Evolutionary conservation across 2,888 invertebrate genomes (phyloP).

Genomic region (Mylabris sibirica): DNA sequence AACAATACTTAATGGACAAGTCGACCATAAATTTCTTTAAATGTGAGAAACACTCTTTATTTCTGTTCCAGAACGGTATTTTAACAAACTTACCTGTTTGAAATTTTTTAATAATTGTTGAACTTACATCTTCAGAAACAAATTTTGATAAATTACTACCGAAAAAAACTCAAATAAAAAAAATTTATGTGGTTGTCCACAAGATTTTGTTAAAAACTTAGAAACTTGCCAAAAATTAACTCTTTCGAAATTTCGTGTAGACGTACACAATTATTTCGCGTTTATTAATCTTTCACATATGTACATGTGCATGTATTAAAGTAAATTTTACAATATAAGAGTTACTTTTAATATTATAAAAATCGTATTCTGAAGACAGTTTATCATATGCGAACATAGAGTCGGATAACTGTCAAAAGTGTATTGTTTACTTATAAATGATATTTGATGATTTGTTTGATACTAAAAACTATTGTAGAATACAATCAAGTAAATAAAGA

Average conservation of each 20-base stretch:
- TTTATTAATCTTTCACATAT: too few species aligned
- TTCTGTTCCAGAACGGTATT: background rate
- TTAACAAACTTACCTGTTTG: background rate
- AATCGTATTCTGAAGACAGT: background rate
- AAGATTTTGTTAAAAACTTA: background rate
- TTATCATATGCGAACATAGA: too few species aligned
- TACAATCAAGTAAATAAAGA: too few species aligned
- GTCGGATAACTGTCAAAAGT: too few species aligned
- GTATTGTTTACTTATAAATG: too few species aligned
- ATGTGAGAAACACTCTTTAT: background rate
- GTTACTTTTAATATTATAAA: background rate
- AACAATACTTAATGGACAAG: background rate
- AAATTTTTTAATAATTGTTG: background rate
- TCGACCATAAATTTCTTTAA: background rate
- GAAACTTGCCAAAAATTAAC: background rate
- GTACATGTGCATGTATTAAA: too few species aligned
- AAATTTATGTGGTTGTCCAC: background rate
- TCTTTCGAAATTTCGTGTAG: background rate
- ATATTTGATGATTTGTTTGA: too few species aligned
- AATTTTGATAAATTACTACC: background rate
- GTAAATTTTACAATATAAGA: too few species aligned
- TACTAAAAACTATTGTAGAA: too few species aligned
- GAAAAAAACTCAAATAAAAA: background rate
- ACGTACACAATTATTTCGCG: background rate
- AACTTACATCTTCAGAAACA: constrained; percentile 1